Evolutionary conservation across 2,888 invertebrate genomes (phyloP).

Genomic region (Phengaris alcon): DNA sequence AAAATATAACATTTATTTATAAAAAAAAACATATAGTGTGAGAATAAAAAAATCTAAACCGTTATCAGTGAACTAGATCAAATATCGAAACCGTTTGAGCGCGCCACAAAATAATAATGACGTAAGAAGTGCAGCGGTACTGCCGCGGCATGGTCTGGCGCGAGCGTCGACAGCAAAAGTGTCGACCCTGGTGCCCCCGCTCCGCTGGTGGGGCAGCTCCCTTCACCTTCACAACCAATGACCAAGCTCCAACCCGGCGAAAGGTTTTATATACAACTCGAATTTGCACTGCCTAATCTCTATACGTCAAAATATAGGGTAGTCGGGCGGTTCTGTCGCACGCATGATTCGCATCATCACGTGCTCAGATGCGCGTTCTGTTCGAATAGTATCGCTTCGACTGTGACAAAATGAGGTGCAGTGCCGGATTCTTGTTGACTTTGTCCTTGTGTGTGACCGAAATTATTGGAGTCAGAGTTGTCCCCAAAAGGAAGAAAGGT

Average conservation of each 20-base stretch:
- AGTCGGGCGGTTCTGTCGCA: constrained; percentile 73
- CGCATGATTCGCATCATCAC: constrained; percentile 52
- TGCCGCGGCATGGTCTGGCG: neutral
- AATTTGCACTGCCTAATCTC: constrained; percentile 80
- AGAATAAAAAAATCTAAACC: no score
- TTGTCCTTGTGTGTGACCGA: constrained; percentile 75
- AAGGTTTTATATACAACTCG: constrained; percentile 83
- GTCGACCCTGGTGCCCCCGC: constrained; percentile 75
- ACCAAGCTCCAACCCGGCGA: constrained; percentile 76
- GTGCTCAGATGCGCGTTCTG: constrained; percentile 55
- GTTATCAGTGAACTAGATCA: constrained; percentile 15
- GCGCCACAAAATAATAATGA: neutral
- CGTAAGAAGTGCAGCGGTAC: constrained; percentile 4
- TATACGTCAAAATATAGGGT: constrained; percentile 82
- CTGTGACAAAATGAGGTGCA: constrained; percentile 72
- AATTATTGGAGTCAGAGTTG: constrained; percentile 77
- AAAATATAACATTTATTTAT: no score
- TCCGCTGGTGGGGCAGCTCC: constrained; percentile 65
- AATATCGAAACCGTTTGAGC: neutral
- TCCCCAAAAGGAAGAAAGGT: constrained; percentile 80
- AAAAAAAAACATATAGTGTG: no score
- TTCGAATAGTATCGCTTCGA: constrained; percentile 50
- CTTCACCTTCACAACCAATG: constrained; percentile 70
- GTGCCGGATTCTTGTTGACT: constrained; percentile 74
- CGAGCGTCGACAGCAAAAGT: constrained; percentile 69